These are phyloP conservation scores for Thalassarche chlororhynchos DNA, from an alignment of 2,113 vertebrate genomes.

Conservation along the genomic window DNA sequence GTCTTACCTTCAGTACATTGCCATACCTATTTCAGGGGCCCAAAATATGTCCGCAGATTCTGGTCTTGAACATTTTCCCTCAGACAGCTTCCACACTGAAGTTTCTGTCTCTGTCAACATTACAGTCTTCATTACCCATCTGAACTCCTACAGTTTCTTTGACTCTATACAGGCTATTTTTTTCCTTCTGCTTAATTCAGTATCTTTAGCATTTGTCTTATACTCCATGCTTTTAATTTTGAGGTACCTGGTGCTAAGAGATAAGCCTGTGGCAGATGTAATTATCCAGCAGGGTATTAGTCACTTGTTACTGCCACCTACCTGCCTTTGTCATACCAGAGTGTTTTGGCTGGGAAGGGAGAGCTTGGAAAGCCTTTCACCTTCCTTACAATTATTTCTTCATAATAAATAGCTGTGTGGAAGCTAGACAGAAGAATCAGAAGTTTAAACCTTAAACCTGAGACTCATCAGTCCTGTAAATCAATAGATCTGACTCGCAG, in stretches of 20 bases:
- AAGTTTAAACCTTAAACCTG: neutral
- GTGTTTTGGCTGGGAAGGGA: neutral
- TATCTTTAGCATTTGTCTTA: neutral
- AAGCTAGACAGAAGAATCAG: neutral
- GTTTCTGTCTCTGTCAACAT: neutral
- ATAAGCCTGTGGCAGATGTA: constrained; percentile 30
- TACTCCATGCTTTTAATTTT: constrained; percentile 23
- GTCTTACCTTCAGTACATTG: neutral
- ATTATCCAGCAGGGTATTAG: constrained; percentile 18
- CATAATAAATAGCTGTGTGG: neutral
- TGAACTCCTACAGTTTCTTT: neutral
- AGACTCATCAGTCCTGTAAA: neutral
- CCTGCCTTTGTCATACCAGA: neutral
- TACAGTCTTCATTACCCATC: neutral
- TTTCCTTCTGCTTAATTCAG: neutral
- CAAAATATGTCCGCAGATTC: neutral
- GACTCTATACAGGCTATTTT: neutral
- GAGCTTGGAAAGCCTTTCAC: neutral
- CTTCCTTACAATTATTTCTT: neutral
- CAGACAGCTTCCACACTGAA: neutral
- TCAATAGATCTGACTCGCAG: neutral
- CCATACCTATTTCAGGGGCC: neutral
- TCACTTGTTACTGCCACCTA: constrained; percentile 54
- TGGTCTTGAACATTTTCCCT: neutral
- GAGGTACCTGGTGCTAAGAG: neutral